Evolutionary conservation across 2,113 vertebrate species (phyloP).

Genomic region (Periophthalmodon schlosseri): DNA sequence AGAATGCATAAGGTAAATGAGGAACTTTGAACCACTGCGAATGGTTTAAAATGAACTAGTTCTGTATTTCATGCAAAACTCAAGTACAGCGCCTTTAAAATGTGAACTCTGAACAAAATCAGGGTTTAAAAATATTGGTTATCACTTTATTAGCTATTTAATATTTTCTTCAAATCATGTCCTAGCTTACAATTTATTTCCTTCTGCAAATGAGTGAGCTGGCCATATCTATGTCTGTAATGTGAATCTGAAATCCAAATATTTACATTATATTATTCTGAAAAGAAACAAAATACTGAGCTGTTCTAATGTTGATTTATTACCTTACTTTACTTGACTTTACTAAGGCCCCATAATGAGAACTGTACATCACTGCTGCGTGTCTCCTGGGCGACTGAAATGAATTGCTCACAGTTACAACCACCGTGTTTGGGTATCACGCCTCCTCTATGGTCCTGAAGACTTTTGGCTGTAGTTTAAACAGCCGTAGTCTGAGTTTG

Average conservation of each 20-base stretch:
- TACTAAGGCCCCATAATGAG: slow-evolving; percentile 40
- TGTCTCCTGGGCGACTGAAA: slow-evolving; percentile 52
- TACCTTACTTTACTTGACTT: neutral
- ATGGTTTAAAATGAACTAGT: too few species aligned
- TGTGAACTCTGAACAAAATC: neutral
- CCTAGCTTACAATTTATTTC: neutral
- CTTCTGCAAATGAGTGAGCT: neutral
- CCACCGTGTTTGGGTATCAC: slow-evolving; percentile 60
- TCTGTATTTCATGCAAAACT: too few species aligned
- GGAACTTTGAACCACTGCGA: too few species aligned
- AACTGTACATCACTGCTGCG: slow-evolving; percentile 49
- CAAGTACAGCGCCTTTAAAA: neutral
- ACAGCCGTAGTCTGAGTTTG: slow-evolving; percentile 85
- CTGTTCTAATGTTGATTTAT: slow-evolving; percentile 41
- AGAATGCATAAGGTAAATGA: too few species aligned
- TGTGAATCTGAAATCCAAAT: neutral
- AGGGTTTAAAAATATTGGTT: neutral
- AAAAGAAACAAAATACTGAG: slow-evolving; percentile 16
- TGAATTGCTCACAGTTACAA: slow-evolving; percentile 63
- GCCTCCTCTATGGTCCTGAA: slow-evolving; percentile 70
- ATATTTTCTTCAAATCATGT: neutral
- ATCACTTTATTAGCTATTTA: neutral
- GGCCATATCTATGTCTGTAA: neutral
- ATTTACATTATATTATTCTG: neutral
- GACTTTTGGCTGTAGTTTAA: slow-evolving; percentile 85